Evolutionary conservation across 2,888 invertebrate genomes (phyloP), one percentile per base, ranked within the genome.

Genomic region (Masnerella sp.): DNA sequence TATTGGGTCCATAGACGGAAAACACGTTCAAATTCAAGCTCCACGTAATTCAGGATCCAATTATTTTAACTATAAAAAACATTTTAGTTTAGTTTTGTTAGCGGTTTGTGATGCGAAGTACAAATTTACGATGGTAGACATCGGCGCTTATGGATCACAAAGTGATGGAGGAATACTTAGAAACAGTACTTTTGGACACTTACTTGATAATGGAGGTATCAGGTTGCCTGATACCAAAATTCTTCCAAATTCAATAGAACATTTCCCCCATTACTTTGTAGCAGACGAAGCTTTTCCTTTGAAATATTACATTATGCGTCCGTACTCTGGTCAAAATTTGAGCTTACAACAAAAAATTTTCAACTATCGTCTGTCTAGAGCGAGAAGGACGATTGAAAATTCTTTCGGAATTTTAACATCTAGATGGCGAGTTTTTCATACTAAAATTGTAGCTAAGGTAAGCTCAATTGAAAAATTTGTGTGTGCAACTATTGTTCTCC

Each of bases 361-460:
- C 18, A 54, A 54, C 12, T 54, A 54, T 40, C 40, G 40, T n/a
- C 18, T 54, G 11, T 52, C 52, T 4, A 22, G 52, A 25, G 52
- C 12, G 3, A 4, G 49, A 28, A 17, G 34, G 7, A n/a, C 34
- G 12, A 34, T 47, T 12, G 43, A 43, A 43, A 43, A 43, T 11
- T 2, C 7, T 12, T 43, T 43, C 9, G 47, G 47, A n/a, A 49
- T 49, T 49, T 18, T n/a, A 11, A n/a, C n/a, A n/a, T n/a, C n/a
- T n/a, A n/a, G n/a, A n/a, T n/a, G n/a, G n/a, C n/a, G n/a, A n/a
- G n/a, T n/a, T n/a, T n/a, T n/a, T n/a, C n/a, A n/a, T n/a, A n/a
- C n/a, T n/a, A n/a, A n/a, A n/a, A n/a, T n/a, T n/a, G n/a, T n/a
- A n/a, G n/a, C n/a, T n/a, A n/a, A n/a, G n/a, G n/a, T n/a, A n/a